Evolutionary conservation across 30 jellyfish, hydroid and myxozoan species (phyloP).

Genomic region (Turritopsis rubra): DNA sequence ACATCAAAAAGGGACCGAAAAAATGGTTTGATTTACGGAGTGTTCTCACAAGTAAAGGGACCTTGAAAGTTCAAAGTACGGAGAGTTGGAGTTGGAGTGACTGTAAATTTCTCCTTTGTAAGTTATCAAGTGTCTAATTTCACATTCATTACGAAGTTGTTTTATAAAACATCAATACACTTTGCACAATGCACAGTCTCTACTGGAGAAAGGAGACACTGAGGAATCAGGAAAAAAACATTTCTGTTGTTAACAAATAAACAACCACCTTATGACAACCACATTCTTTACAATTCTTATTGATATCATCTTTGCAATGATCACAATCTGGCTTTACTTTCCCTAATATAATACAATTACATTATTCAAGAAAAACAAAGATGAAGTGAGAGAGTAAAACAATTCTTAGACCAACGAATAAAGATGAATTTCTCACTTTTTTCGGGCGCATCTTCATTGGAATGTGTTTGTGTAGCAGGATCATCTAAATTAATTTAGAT

Average conservation of each 20-base stretch:
- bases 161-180: too few relatives aligned
- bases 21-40: too few relatives aligned
- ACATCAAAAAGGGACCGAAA: too few relatives aligned
- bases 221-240: background rate
- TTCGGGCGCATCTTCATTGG: conserved; percentile 21
- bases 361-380: background rate
- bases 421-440: conserved; percentile 29
- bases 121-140: too few relatives aligned
- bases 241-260: too few relatives aligned
- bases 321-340: conserved; percentile 82
- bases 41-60: too few relatives aligned
- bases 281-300: conserved; percentile 77
- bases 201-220: background rate
- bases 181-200: too few relatives aligned
- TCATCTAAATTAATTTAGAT: background rate
- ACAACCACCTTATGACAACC: conserved; percentile 68
- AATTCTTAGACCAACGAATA: background rate
- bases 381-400: background rate
- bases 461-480: background rate
- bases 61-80: too few relatives aligned
- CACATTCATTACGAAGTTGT: too few relatives aligned
- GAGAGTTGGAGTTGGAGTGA: too few relatives aligned
- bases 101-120: too few relatives aligned
- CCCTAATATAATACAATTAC: conserved; percentile 47
- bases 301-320: conserved; percentile 77